phyloP scores from a whole-genome alignment of 2,888 invertebrate species.

The Torymus aiolomorphi region DNA sequence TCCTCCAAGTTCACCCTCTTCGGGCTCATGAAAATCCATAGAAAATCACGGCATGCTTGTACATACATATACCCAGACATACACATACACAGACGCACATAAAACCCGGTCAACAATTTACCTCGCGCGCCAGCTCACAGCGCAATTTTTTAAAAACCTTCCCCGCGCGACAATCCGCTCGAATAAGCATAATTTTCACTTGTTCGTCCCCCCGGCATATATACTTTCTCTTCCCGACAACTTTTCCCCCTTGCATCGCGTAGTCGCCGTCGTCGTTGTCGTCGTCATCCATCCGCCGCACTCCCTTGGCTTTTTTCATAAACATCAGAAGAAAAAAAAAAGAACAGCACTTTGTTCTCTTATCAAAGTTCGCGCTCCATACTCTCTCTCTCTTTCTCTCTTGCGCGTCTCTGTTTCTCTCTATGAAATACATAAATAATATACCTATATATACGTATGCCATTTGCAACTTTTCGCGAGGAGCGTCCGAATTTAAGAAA shows the following conservation, averaged over 20 bases:
- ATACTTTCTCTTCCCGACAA: not conserved
- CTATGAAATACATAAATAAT: constrained; percentile 11
- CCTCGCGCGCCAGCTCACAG: no score
- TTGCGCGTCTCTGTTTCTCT: no score
- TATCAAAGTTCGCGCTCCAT: constrained; percentile 36
- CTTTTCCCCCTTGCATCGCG: not conserved
- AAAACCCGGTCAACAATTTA: no score
- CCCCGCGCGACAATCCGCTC: constrained; percentile 4
- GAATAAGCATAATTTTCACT: constrained; percentile 43
- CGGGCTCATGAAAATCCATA: not conserved
- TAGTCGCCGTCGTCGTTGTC: no score
- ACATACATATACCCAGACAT: no score
- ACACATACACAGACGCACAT: no score
- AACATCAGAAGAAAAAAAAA: constrained; percentile 35
- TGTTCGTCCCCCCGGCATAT: not conserved
- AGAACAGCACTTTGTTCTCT: constrained; percentile 51
- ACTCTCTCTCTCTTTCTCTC: no score
- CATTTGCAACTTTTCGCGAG: constrained; percentile 6
- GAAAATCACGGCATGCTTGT: not conserved
- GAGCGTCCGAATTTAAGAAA: constrained; percentile 53
- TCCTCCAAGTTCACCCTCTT: not conserved
- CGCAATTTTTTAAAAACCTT: no score
- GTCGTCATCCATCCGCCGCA: not conserved
- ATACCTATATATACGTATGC: not conserved
- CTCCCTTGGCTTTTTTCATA: constrained; percentile 39